A percentile compares a stretch with the other conserved stretches of the same genome.
phyloP scores from a whole-genome alignment of 2,888 invertebrate species.

The Pseudococcus viburni region DNA sequence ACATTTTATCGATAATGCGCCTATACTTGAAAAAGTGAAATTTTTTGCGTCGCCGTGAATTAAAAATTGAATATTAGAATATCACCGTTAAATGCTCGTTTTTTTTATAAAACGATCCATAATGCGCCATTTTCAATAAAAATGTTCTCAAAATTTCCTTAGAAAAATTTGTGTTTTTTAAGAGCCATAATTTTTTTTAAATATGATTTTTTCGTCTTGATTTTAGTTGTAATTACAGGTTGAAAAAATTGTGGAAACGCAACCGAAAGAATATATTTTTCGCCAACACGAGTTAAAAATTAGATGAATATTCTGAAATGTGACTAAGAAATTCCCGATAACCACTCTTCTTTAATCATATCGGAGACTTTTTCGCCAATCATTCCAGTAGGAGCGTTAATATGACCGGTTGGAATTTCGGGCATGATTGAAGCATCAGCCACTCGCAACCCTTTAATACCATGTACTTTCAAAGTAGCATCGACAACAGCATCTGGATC shows the following conservation, averaged over 20 bases:
- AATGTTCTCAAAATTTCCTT: too few relatives aligned
- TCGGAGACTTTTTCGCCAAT: slow-evolving; percentile 82
- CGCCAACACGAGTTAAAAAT: background rate
- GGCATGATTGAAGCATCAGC: slow-evolving; percentile 81
- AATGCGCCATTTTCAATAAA: too few relatives aligned
- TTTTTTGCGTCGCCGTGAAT: too few relatives aligned
- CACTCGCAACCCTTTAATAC: slow-evolving; percentile 76
- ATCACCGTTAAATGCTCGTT: too few relatives aligned
- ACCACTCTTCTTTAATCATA: slow-evolving; percentile 75
- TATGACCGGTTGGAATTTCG: slow-evolving; percentile 78
- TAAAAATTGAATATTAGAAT: too few relatives aligned
- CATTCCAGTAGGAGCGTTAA: slow-evolving; percentile 80
- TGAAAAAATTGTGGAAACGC: background rate
- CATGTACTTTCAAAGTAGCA: slow-evolving; percentile 74
- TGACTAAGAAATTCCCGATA: slow-evolving; percentile 5
- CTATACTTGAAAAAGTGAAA: too few relatives aligned
- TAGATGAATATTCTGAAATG: background rate
- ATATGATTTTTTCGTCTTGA: too few relatives aligned
- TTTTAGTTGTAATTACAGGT: background rate
- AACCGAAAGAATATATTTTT: slow-evolving; percentile 25
- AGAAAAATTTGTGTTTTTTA: too few relatives aligned
- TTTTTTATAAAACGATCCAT: too few relatives aligned
- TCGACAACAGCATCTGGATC: slow-evolving; percentile 79
- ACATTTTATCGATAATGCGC: too few relatives aligned
- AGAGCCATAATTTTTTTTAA: too few relatives aligned